Percentiles rank a stretch among this genome's conserved stretches.
Conservation (phyloP, 2,888 invertebrate genomes). For the Lysandra coridon region DNA sequence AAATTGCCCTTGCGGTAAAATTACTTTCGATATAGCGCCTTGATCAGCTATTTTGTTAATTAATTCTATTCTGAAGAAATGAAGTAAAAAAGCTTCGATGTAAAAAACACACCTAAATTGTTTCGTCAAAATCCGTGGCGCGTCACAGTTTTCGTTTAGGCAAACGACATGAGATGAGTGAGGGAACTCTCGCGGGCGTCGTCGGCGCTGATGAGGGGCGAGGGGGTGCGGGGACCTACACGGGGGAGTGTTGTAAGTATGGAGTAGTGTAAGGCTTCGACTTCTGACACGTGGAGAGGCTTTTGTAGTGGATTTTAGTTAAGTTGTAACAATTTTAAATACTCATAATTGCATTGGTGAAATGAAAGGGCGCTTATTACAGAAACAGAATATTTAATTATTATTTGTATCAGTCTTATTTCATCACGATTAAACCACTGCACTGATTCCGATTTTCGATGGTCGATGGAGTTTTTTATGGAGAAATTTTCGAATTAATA, state of each 20-base stretch:
- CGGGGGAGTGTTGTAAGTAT: not conserved
- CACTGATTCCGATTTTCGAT: too few species aligned
- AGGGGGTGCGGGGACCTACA: not conserved
- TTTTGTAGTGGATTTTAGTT: not conserved
- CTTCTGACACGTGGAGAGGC: not conserved
- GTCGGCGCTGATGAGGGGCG: not conserved
- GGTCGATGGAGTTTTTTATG: too few species aligned
- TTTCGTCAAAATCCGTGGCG: not conserved
- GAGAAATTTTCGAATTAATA: too few species aligned
- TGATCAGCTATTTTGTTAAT: not conserved
- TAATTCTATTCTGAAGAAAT: not conserved
- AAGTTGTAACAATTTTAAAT: not conserved
- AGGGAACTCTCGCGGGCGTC: not conserved
- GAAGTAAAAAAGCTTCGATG: not conserved
- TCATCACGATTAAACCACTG: too few species aligned
- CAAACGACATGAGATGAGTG: constrained; percentile 12
- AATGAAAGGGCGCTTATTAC: too few species aligned
- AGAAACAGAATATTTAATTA: too few species aligned
- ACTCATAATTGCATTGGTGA: too few species aligned
- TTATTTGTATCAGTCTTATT: too few species aligned
- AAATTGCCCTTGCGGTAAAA: too few species aligned
- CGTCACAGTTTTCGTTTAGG: not conserved
- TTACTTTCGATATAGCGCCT: too few species aligned
- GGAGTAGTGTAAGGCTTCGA: not conserved
- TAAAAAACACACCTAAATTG: not conserved